Base-by-base conservation (phyloP, 2,113 vertebrate genomes). In the Haliaeetus leucogaster region DNA sequence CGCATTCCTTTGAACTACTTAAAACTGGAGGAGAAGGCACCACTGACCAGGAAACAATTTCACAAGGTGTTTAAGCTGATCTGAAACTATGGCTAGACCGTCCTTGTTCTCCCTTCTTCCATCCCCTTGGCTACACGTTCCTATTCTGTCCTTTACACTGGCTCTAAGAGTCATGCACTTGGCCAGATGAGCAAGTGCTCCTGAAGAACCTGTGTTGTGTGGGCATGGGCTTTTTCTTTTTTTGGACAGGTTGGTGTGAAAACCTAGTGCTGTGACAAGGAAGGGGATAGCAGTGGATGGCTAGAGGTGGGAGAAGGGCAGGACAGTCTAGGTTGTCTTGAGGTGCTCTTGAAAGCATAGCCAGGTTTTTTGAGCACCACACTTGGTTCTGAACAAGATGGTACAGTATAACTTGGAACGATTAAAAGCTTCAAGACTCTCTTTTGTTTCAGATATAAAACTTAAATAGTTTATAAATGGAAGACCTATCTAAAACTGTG, bases 121-220 rank as follows among this genome's bases (percentile, higher is more conserved):
- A 3, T 3, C 27, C 25, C 7, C 1, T 71, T 82, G 68, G 15
- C 15, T 81, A 2, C 2, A 0, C 20, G 4, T 78, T 84, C 17
- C 27, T 74, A 1, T 36, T 94, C 11, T 43, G 17, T 65, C 12
- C 62, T 76, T 80, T 61, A 63, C 13, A 19, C 13, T 19, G 53
- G 16, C 14, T 53, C 56, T 61, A 67, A 43, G 1, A 53, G n/a
- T n/a, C 12, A 34, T 1, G 2, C 4, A 3, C 16, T 40, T 6
- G 2, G 13, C 26, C 9, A 18, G 34, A 29, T 52, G 23, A 50
- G 20, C 22, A 50, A 61, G 34, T 52, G 59, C 22, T 80, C 20
- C 30, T 70, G 30, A 50, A 74, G 74, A 93, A 27, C 3, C 12
- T 50, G 4, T 52, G 17, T 29, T 85, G 9, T 53, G 36, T 77